Conservation (phyloP, 2,888 invertebrate species). For the Nezara viridula region DNA sequence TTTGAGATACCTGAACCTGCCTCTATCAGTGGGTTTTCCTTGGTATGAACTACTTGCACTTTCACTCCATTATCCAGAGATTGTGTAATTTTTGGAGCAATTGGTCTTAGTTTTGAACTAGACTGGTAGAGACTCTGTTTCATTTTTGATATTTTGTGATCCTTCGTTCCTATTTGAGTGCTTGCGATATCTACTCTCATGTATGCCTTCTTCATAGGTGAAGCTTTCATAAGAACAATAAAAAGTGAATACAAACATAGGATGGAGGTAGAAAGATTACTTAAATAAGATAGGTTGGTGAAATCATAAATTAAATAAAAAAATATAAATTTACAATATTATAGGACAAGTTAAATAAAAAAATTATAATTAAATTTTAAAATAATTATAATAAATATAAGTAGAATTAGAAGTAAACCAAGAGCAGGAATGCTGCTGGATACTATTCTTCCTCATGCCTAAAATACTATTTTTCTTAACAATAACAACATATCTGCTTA, state of each 20-base stretch:
- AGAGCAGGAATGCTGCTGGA: too few species aligned
- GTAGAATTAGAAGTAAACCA: too few species aligned
- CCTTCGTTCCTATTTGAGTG: neutral
- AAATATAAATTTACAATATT: too few species aligned
- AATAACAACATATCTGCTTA: too few species aligned
- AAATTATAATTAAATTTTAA: too few species aligned
- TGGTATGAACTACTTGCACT: slow-evolving; percentile 47
- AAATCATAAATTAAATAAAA: neutral
- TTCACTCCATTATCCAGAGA: slow-evolving; percentile 48
- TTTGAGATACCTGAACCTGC: neutral
- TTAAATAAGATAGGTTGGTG: neutral
- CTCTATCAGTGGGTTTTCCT: slow-evolving; percentile 45
- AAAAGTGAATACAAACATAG: neutral
- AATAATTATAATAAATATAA: too few species aligned
- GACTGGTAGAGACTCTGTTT: neutral
- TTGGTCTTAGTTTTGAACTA: slow-evolving; percentile 50
- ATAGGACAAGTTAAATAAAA: too few species aligned
- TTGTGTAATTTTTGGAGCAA: slow-evolving; percentile 52
- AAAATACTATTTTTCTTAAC: too few species aligned
- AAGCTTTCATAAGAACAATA: neutral
- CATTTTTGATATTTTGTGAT: neutral
- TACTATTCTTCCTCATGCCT: too few species aligned
- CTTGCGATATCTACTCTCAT: neutral
- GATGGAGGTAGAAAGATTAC: neutral
- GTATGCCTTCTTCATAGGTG: slow-evolving; percentile 16